Conservation (phyloP, 2,888 invertebrate genomes). For the Hydropsyche betteni region DNA sequence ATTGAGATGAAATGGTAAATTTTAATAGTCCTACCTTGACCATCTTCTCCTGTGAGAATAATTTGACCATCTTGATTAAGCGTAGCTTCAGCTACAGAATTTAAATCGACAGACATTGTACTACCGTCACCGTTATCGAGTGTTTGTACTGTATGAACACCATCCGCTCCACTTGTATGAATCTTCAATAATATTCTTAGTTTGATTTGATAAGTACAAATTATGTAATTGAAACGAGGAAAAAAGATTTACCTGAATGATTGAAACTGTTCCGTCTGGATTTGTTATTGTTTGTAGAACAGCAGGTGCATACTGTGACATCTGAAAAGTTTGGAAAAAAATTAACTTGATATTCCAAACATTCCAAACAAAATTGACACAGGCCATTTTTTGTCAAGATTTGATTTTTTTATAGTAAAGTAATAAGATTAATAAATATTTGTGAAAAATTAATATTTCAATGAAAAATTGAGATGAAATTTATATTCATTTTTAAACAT, state of each 20-base stretch:
- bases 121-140: conserved; percentile 80
- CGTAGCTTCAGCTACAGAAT: conserved; percentile 88
- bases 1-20: not conserved
- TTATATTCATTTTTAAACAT: too few relatives aligned
- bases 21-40: conserved; percentile 73
- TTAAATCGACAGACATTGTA: conserved; percentile 87
- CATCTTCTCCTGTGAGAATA: conserved; percentile 94
- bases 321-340: conserved; percentile 54
- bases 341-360: too few relatives aligned
- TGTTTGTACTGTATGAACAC: conserved; percentile 74
- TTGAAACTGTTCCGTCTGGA: conserved; percentile 94
- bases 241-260: conserved; percentile 81
- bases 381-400: too few relatives aligned
- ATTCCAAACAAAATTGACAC: too few relatives aligned
- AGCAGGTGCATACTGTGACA: conserved; percentile 83
- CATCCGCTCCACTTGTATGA: conserved; percentile 72
- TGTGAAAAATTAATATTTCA: too few relatives aligned
- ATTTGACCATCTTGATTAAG: conserved; percentile 93
- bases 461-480: too few relatives aligned
- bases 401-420: too few relatives aligned
- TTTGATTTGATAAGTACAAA: not conserved
- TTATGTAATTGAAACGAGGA: not conserved
- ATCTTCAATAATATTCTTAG: conserved; percentile 59
- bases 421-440: too few relatives aligned
- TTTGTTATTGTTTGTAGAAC: conserved; percentile 96